Base-by-base conservation (phyloP, 2,888 invertebrate genomes). In the Drosophila dives region DNA sequence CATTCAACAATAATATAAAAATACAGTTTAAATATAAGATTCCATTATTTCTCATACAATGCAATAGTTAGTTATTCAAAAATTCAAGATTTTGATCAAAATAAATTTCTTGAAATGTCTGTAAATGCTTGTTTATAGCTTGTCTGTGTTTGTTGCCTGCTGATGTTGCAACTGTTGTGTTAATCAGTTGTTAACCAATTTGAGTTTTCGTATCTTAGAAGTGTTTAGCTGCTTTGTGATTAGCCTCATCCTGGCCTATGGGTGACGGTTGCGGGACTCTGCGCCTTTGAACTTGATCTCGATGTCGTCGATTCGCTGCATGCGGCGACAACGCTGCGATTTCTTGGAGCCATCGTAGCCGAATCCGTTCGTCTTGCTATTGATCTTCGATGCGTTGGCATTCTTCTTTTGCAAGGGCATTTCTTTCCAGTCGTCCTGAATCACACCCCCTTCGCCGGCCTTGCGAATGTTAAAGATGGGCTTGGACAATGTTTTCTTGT, bases 381-480 rank as follows among this genome's bases (percentile, higher is more conserved):
- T 29, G 3, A 0, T 0, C n/a, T 50, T 49, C 33, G 17, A 1
- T 5, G 15, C 17, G 26, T 36, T 38, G 6, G 3, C 8, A 40
- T 29, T n/a, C 40, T 65, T 38, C 50, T 68, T 79, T 63, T 62
- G 59, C 66, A 77, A 6, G 5, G 10, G 56, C 77, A 77, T 79
- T 11, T 75, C 29, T 42, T 75, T 48, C 70, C 77, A 67, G 12
- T 75, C 67, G 34, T 59, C 61, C 10, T 62, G 51, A 0, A 32
- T 23, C 15, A 34, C 3, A 7, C 70, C 77, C 0, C 70, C 77
- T 20, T 77, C 79, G 55, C 77, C 79, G 4, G 79, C 40, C 17
- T 79, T 54, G 23, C 77, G 80, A 32, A 77, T 64, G 3, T 77
- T 77, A 8, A 53, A 79, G 6, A 59, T 48, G n/a, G 77, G 75